These are phyloP conservation scores for Casuarius casuarius DNA, from an alignment of 2,113 vertebrate species.

Conservation along the genomic window DNA sequence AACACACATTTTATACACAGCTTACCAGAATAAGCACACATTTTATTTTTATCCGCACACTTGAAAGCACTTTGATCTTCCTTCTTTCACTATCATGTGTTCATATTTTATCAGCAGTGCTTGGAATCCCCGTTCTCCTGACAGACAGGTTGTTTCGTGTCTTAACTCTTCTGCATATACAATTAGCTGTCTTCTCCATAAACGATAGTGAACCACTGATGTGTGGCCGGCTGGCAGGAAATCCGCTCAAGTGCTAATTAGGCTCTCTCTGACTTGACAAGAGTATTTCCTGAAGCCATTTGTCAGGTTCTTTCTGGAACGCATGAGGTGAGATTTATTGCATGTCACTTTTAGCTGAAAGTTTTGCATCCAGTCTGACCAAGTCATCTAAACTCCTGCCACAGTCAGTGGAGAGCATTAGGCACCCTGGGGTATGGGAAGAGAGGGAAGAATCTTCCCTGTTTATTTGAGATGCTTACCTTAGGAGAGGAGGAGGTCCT, in stretches of 20 bases:
- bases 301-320: not conserved
- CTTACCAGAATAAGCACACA: not conserved
- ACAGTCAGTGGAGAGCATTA: not conserved
- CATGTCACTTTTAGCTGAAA: not conserved
- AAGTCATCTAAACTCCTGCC: not conserved
- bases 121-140: not conserved
- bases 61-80: not conserved
- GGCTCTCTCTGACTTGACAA: not conserved
- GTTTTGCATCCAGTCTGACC: not conserved
- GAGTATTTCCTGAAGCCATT: not conserved
- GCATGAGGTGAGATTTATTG: not conserved
- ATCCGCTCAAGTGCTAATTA: not conserved
- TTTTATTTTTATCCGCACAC: not conserved
- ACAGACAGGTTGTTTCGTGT: not conserved
- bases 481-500: not conserved
- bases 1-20: not conserved
- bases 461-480: not conserved
- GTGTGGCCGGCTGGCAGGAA: not conserved
- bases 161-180: not conserved
- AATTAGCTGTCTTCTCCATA: not conserved
- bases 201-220: not conserved
- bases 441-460: not conserved
- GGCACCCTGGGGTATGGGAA: rapidly evolving
- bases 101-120: not conserved
- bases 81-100: not conserved